Percentiles rank a stretch among this genome's conserved stretches.
Evolutionary conservation across 2,888 invertebrate genomes (phyloP).

Genomic region (Pelosia muscerda): DNA sequence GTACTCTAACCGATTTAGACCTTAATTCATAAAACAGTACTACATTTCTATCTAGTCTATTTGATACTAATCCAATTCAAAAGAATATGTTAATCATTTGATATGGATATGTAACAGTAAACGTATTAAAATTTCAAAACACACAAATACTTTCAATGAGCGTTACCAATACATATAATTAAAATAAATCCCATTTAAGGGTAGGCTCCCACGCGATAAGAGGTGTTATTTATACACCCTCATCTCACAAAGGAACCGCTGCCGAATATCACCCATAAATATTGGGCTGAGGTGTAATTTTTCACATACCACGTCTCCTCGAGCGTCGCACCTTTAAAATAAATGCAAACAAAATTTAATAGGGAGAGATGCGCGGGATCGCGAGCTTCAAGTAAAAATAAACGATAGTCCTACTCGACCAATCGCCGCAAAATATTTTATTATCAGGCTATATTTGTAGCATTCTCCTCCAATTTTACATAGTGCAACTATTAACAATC

Average conservation of each 20-base stretch:
- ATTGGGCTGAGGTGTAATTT: conserved; percentile 87
- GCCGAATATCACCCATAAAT: conserved; percentile 88
- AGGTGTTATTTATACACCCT: conserved; percentile 86
- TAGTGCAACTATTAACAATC: conserved; percentile 46
- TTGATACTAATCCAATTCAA: background rate
- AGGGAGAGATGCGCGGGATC: conserved; percentile 86
- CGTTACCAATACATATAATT: conserved; percentile 83
- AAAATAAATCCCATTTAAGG: conserved; percentile 86
- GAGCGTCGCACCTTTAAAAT: conserved; percentile 87
- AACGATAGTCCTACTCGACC: conserved; percentile 78
- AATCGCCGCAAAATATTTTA: conserved; percentile 79
- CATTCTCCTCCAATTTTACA: conserved; percentile 56
- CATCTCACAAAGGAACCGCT: conserved; percentile 86
- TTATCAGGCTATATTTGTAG: conserved; percentile 60
- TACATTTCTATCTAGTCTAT: background rate
- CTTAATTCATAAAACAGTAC: background rate
- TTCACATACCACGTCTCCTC: conserved; percentile 86
- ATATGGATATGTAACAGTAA: background rate
- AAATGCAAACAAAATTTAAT: conserved; percentile 88
- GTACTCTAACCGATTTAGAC: background rate
- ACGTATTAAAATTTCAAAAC: conserved; percentile 36
- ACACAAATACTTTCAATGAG: conserved; percentile 58
- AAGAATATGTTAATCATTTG: background rate
- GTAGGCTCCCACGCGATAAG: conserved; percentile 87
- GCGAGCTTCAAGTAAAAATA: conserved; percentile 85